Percentiles rank a stretch among this genome's conserved stretches.
Conservation (phyloP, 2,888 invertebrate species). For the Drosophila basisetae region DNA sequence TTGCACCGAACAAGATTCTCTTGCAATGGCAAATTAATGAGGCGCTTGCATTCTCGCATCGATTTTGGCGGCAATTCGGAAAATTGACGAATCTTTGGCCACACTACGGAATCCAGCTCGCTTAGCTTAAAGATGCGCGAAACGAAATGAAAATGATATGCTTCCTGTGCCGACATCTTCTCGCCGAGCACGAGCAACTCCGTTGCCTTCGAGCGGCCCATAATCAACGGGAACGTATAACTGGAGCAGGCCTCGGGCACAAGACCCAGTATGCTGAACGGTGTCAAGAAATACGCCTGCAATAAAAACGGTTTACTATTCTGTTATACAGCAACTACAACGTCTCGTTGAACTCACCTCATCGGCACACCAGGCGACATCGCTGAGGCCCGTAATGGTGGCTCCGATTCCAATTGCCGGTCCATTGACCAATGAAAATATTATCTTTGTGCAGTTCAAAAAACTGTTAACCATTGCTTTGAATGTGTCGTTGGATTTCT, state of each 20-base stretch:
- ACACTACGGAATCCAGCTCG: slow-evolving; percentile 87
- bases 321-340: slow-evolving; percentile 77
- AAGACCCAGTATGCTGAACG: slow-evolving; percentile 94
- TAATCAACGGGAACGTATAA: slow-evolving; percentile 92
- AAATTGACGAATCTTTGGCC: slow-evolving; percentile 87
- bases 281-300: slow-evolving; percentile 94
- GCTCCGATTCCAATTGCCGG: slow-evolving; percentile 94
- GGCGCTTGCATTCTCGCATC: slow-evolving; percentile 89
- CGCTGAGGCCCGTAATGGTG: slow-evolving; percentile 94
- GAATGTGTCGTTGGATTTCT: slow-evolving; percentile 73
- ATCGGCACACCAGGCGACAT: slow-evolving; percentile 91
- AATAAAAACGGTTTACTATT: slow-evolving; percentile 66
- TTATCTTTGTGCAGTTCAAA: slow-evolving; percentile 94
- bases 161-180: slow-evolving; percentile 92
- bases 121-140: slow-evolving; percentile 90
- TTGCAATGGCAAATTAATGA: slow-evolving; percentile 88
- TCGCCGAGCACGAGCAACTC: slow-evolving; percentile 90
- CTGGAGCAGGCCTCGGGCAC: slow-evolving; percentile 96
- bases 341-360: slow-evolving; percentile 26
- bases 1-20: slow-evolving; percentile 89
- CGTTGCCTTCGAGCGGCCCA: slow-evolving; percentile 92
- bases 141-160: slow-evolving; percentile 91
- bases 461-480: slow-evolving; percentile 88
- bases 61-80: slow-evolving; percentile 87
- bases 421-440: slow-evolving; percentile 96